These are phyloP conservation scores for Anhinga rufa DNA, from an alignment of 2,113 vertebrate genomes.

Conservation along the genomic window DNA sequence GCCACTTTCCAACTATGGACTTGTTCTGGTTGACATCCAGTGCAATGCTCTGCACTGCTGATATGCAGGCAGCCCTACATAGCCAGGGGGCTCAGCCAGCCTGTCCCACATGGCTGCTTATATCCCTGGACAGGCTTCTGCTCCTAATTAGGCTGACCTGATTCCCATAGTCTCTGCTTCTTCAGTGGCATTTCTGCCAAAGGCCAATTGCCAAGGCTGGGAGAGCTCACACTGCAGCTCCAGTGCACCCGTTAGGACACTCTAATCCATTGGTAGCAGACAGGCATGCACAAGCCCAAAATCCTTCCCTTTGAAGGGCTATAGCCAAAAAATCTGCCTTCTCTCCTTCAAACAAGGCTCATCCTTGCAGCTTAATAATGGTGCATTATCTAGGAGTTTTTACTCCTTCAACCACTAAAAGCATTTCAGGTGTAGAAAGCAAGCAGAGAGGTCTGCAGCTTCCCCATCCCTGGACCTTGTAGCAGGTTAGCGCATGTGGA, in stretches of 20 bases:
- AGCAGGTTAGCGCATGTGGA: accelerated
- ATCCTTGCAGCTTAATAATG: not conserved
- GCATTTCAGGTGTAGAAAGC: not conserved
- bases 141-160: not conserved
- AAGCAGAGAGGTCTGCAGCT: not conserved
- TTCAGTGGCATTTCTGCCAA: not conserved
- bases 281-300: not conserved
- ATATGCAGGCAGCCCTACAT: not conserved
- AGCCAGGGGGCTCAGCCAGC: not conserved
- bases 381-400: not conserved
- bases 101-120: not conserved
- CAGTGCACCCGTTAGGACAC: not conserved
- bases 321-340: not conserved
- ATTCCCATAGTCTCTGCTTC: not conserved
- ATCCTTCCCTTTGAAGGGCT: not conserved
- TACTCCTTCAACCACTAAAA: not conserved
- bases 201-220: not conserved
- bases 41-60: not conserved
- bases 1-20: not conserved
- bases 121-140: not conserved
- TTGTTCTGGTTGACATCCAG: not conserved
- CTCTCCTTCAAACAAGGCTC: not conserved
- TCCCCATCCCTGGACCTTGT: not conserved
- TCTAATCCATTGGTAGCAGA: not conserved
- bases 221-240: not conserved